Evolutionary conservation across 1,140 invertebrate species (phyloP).

Genomic region (Drosophila biarmipes): DNA sequence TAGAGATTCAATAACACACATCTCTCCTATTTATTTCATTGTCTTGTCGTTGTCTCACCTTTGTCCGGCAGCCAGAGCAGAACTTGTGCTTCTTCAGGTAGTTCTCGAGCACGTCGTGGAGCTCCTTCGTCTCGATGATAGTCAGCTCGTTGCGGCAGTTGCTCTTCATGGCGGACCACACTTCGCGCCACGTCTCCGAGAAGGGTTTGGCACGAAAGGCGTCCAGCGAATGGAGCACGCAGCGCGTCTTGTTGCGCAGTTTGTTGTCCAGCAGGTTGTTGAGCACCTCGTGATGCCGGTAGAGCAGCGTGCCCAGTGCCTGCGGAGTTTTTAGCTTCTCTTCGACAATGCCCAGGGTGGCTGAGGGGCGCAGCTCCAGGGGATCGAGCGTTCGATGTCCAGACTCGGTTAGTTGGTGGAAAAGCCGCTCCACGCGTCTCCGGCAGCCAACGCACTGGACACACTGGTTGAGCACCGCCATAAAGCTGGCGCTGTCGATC

Average conservation of each 20-base stretch:
- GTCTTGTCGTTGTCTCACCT: conserved; percentile 87
- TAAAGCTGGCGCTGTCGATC: conserved; percentile 92
- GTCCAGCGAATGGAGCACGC: conserved; percentile 94
- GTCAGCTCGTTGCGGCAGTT: conserved; percentile 94
- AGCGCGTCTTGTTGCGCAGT: conserved; percentile 94
- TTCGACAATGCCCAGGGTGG: conserved; percentile 90
- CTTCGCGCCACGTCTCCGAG: conserved; percentile 90
- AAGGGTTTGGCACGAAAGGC: conserved; percentile 91
- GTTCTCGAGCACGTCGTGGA: conserved; percentile 93
- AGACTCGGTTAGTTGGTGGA: conserved; percentile 92
- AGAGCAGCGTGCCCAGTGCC: conserved; percentile 91
- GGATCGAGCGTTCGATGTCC: conserved; percentile 94
- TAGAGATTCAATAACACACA: neutral
- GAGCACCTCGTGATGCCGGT: conserved; percentile 92
- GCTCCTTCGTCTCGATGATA: conserved; percentile 91
- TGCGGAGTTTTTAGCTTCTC: conserved; percentile 91
- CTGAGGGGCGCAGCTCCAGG: conserved; percentile 89
- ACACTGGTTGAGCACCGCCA: conserved; percentile 93
- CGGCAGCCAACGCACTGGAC: conserved; percentile 97
- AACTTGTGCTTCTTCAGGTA: conserved; percentile 97
- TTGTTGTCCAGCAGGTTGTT: conserved; percentile 92
- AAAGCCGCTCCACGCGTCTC: conserved; percentile 94
- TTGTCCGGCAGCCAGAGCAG: conserved; percentile 95
- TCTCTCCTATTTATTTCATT: no score
- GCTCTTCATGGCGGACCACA: conserved; percentile 94